phyloP scores from a whole-genome alignment of 2,888 invertebrate species.

The Leucoma salicis region DNA sequence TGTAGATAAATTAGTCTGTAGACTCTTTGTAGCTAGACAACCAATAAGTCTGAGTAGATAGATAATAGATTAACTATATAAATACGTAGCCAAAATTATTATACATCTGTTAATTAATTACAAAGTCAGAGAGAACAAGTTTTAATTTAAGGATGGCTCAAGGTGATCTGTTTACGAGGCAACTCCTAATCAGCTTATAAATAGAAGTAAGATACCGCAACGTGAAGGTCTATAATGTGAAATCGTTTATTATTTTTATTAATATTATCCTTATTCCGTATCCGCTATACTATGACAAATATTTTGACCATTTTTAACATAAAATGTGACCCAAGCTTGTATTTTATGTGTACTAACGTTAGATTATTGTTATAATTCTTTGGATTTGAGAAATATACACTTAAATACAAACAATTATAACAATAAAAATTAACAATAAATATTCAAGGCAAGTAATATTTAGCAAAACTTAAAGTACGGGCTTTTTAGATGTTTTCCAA shows the following conservation, averaged over 20 bases:
- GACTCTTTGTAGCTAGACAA: slow-evolving; percentile 46
- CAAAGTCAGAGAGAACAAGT: slow-evolving; percentile 15
- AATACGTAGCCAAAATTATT: slow-evolving; percentile 24
- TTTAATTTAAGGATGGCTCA: slow-evolving; percentile 18
- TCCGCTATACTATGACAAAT: slow-evolving; percentile 3
- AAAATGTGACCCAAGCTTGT: background rate
- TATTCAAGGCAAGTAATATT: background rate
- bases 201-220: slow-evolving; percentile 11
- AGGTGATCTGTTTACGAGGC: slow-evolving; percentile 20
- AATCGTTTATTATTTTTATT: slow-evolving; percentile 5
- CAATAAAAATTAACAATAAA: slow-evolving; percentile 16
- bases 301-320: background rate
- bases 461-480: slow-evolving; percentile 29
- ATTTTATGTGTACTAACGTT: background rate
- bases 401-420: slow-evolving; percentile 8
- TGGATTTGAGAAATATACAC: slow-evolving; percentile 11
- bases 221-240: background rate
- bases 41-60: slow-evolving; percentile 47
- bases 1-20: slow-evolving; percentile 49
- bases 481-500: slow-evolving; percentile 30
- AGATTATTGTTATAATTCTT: background rate
- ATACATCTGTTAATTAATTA: slow-evolving; percentile 18
- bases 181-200: slow-evolving; percentile 15
- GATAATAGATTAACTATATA: slow-evolving; percentile 30
- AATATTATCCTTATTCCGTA: slow-evolving; percentile 3